Evolutionary conservation across 2,797 vertebrate genomes (phyloP), one percentile per base, ranked within the genome.

Genomic region (Xenentodon cancila): DNA sequence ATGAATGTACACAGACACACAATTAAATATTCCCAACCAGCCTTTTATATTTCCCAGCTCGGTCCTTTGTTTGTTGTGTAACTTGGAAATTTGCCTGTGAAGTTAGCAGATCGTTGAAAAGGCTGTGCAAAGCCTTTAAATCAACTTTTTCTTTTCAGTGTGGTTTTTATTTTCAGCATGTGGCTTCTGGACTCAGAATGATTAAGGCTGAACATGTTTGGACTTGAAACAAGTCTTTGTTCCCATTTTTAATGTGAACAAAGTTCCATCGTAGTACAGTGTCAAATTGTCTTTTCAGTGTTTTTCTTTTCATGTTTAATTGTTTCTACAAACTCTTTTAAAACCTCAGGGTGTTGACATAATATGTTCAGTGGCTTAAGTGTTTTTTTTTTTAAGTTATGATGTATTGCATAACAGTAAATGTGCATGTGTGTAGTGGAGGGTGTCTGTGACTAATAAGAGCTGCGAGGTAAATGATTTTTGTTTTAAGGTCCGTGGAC

Each of bases 401-500:
- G 42, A 19, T 48, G 18, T 25, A 18, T 22, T 19, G 48, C 19
- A 25, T 22, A 21, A 22, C 37, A 17, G 34, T 37, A 11, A 53
- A 40, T 25, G 13, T 43, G 18, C 9, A 37, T 9, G 42, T 42
- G 59, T 57, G 22, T 7, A 25, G 8, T 8, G 2, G 12, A 53
- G 1, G 17, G 15, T 30, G 16, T 17, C 16, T 25, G 48, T 42
- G 55, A 50, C 34, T 70, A 64, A 60, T 64, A 40, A 52, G 47
- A 1, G 51, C 47, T 47, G 58, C 56, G 22, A 22, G 34, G 16
- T 21, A 11, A 21, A 53, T 37, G 2, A 11, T 37, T 37, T 37
- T 32, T 32, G 3, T 32, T 37, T 3, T 11, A 30, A 8, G 7
- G 30, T 3, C 30, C 34, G 12, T 37, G 34, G 34, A 37, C 9